Base-by-base conservation (phyloP, 2,797 vertebrate species). In the Vultur gryphus region DNA sequence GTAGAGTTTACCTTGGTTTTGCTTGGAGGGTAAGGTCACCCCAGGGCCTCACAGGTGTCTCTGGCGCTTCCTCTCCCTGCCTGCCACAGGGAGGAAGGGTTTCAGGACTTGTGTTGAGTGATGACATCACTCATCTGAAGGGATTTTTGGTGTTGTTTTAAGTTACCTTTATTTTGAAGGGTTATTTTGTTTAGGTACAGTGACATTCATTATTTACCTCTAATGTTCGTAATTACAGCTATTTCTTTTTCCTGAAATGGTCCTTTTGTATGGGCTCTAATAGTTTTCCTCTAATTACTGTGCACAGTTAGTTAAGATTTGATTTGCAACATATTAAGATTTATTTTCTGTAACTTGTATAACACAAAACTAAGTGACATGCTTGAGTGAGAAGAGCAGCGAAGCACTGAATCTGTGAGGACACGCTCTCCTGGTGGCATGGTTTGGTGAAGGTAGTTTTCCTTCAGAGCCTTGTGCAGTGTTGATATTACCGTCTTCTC, bases 381-480 rank as follows among this genome's bases (percentile, higher is more conserved):
- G 31, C 26, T 83, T 57, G 61, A 69, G 29, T 43, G 55, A 59
- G 39, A 80, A 43, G 21, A 71, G 49, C n/a, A n/a, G 51, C 21
- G 29, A 54, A 46, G 29, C 21, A 12, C 26, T 1, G 2, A 49
- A 14, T 65, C 41, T 51, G 33, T 20, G 33, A 51, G 31, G 11
- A 3, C 5, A 13, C 0, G 0, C 33, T 52, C 1, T 69, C 14
- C 41, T 49, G 31, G 8, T 2, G 1, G 9, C 20, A 17, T 0
- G 7, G 17, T 24, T 91, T 91, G 43, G 13, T 43, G 26, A 28
- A 82, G 16, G 21, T 29, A 9, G 15, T 80, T 89, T 70, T 72
- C 29, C 23, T 90, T 70, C 6, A 9, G 33, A 76, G 48, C 18
- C 21, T 75, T 57, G 10, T 11, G 4, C 44, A 49, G 31, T 52